phyloP scores from a whole-genome alignment of 2,888 invertebrate genomes.

The Heteropelma amictum region DNA sequence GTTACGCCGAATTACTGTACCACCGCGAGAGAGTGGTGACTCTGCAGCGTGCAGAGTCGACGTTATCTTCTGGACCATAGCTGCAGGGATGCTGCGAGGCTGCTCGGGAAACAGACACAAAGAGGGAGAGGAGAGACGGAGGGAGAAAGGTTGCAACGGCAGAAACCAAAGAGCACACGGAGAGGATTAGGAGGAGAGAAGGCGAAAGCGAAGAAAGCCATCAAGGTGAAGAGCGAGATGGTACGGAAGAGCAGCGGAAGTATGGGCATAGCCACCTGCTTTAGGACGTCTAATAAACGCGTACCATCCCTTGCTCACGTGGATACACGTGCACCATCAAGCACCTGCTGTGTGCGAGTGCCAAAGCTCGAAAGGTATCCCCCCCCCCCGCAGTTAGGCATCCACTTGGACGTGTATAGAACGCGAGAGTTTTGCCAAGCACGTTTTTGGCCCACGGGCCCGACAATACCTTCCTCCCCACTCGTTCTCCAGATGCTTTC shows the following conservation, averaged over 20 bases:
- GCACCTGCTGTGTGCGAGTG: conserved; percentile 24
- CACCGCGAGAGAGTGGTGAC: conserved; percentile 33
- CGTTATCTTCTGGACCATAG: conserved; percentile 1
- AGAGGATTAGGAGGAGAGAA: conserved; percentile 11
- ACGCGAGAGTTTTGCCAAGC: conserved; percentile 49
- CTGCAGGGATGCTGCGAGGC: not conserved
- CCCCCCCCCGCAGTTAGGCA: conserved; percentile 23
- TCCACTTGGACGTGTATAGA: conserved; percentile 45
- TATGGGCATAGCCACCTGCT: conserved; percentile 48
- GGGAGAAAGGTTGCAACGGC: conserved; percentile 17
- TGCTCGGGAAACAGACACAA: not conserved
- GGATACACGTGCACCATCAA: conserved; percentile 57
- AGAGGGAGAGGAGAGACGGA: not conserved
- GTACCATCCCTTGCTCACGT: conserved; percentile 57
- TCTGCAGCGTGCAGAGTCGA: conserved; percentile 7
- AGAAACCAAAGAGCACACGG: conserved; percentile 17
- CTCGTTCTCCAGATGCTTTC: conserved; percentile 17
- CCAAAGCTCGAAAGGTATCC: conserved; percentile 36
- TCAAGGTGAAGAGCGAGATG: conserved; percentile 53
- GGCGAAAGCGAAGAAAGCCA: conserved; percentile 38
- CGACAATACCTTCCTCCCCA: conserved; percentile 53
- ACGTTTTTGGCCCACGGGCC: conserved; percentile 53
- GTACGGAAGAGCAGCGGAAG: conserved; percentile 9
- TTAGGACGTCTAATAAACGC: conserved; percentile 61
- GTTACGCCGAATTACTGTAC: conserved; percentile 57